Evolutionary conservation across 23 tunicate genomes (phyloP), one percentile per base, ranked within the genome.

Genomic region (Halocynthia aurantium): DNA sequence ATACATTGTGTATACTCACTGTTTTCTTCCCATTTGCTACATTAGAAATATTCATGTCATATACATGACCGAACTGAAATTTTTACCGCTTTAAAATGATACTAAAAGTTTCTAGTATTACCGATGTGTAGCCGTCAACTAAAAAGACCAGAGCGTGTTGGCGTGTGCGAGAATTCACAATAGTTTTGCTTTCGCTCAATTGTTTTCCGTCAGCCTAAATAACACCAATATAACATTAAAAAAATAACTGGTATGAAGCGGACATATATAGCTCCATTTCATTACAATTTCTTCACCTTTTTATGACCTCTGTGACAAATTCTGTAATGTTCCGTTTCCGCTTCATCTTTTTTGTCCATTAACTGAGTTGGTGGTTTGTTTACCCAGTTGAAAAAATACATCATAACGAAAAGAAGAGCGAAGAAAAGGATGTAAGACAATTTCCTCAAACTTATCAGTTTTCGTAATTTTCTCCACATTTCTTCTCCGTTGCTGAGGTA

Each of bases 391-490:
- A 65, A 11, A 56, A 54, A 74, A 8, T 9, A 10, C 17, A 5
- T 6, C 15, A 74, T 8, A 51, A 74, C 40, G n/a, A 74, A 0
- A 15, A 12, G 8, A 22, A 74, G 8, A 8, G 20, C 64, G 5
- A 53, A 5, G 13, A 54, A 0, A 54, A 74, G 56, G 5, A 31
- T 4, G 4, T 74, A 40, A 56, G 78, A 19, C 0, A 55, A 62
- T 54, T 74, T 74, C 57, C 56, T 74, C 78, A 74, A 74, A 74
- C 78, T 74, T 12, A n/a, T 53, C 10, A 74, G n/a, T 44, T 74
- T 74, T 54, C 78, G 55, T 15, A 19, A 15, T 54, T 74, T 74
- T 15, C 22, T 44, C 78, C 78, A 74, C 78, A 74, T 74, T 49
- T 19, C 56, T 67, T 44, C 2, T 67, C 22, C 72, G 12, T 19